These are phyloP conservation scores for Pseudococcus viburni DNA, from an alignment of 2,888 invertebrate species.

Conservation along the genomic window DNA sequence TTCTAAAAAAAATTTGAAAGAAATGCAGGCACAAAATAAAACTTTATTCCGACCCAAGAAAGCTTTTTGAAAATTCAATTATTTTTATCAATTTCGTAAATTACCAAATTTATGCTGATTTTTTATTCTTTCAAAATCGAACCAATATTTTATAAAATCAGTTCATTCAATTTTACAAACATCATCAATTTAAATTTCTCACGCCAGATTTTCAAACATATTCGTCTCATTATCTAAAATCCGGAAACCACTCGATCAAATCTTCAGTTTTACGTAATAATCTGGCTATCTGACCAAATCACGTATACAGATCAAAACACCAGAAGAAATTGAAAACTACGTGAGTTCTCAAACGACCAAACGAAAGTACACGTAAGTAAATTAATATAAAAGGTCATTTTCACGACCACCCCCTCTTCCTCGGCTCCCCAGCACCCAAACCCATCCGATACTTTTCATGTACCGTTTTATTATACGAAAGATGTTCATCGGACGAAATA, in stretches of 20 bases:
- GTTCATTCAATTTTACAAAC: too few relatives aligned
- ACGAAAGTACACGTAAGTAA: not conserved
- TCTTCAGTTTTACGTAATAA: not conserved
- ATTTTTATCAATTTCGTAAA: too few relatives aligned
- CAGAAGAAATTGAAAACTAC: not conserved
- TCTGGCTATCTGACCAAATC: not conserved
- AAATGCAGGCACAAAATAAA: too few relatives aligned
- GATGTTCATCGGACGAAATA: not conserved
- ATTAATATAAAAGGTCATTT: not conserved
- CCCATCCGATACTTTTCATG: not conserved
- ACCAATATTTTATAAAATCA: too few relatives aligned
- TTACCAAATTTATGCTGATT: too few relatives aligned
- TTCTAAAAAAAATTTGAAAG: too few relatives aligned
- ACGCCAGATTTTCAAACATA: not conserved
- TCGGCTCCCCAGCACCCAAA: not conserved
- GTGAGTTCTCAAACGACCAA: not conserved
- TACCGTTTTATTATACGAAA: constrained; percentile 1
- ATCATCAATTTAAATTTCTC: too few relatives aligned
- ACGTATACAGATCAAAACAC: not conserved
- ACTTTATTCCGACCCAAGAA: too few relatives aligned
- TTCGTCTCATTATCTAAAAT: not conserved
- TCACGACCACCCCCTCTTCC: not conserved
- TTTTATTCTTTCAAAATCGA: too few relatives aligned
- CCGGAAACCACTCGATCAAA: not conserved
- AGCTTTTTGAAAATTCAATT: too few relatives aligned